Conservation (phyloP, 2,888 invertebrate genomes). For the Tipula confusa region DNA sequence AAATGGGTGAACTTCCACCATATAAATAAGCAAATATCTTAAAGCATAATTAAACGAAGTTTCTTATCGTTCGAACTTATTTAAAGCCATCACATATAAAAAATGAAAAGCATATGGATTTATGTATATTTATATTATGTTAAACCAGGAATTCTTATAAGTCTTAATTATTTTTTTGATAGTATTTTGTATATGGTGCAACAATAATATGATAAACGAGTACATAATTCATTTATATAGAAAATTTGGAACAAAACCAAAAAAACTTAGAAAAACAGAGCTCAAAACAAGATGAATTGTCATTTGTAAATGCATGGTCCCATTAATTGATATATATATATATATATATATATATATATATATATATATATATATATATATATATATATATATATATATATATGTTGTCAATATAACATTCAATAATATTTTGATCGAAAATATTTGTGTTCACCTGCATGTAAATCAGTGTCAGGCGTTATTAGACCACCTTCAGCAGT, state of each 20-base stretch:
- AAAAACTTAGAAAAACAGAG: neutral
- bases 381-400: neutral
- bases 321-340: neutral
- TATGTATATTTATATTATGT: too few relatives aligned
- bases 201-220: neutral
- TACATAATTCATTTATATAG: neutral
- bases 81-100: neutral
- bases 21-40: neutral
- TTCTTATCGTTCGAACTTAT: neutral
- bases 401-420: neutral
- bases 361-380: neutral
- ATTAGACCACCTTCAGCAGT: conserved; percentile 47
- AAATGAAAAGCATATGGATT: neutral
- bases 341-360: neutral
- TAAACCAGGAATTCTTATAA: neutral
- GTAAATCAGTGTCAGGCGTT: conserved; percentile 49
- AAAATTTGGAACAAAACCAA: neutral
- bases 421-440: neutral
- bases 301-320: neutral
- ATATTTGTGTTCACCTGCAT: conserved; percentile 39
- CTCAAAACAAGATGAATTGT: conserved; percentile 4
- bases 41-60: neutral
- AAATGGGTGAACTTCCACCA: neutral
- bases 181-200: neutral
- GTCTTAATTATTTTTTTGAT: neutral